Evolutionary conservation across 2,113 vertebrate genomes (phyloP), one percentile per base, ranked within the genome.

Genomic region (Phrynosoma platyrhinos): DNA sequence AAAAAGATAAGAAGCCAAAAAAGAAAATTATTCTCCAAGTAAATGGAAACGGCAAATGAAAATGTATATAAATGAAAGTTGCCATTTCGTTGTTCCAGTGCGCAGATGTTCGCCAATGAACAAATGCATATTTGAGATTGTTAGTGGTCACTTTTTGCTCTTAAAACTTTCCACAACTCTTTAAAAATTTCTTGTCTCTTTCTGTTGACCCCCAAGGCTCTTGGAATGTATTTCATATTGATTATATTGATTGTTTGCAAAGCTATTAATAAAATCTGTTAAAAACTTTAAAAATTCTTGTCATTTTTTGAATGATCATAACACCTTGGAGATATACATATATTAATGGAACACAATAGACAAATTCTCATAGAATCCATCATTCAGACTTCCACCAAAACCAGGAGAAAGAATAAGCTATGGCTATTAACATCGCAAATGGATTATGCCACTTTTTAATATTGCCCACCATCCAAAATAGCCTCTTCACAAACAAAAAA

Each of bases 1-100:
- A 75, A 83, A 81, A 55, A 58, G 21, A 75, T 52, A 87, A 13
- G 86, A 27, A 47, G 91, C 69, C 84, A 91, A 58, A 42, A 42
- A 53, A 30, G 2, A 77, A 75, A 78, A 66, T 78, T 40, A 77
- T 47, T 85, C 40, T 52, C 18, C 20, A 9, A 58, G 18, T 55
- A 2, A 82, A 58, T 14, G 27, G 40, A 0, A 9, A 8, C 90
- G 71, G 47, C 89, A 92, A 90, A 5, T 18, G 3, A n/a, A 3
- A 21, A 40, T 71, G 40, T 74, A 0, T 0, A 77, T 58, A 16
- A 85, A 74, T 71, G 94, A 91, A 89, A n/a, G 9, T 90, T 69
- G 66, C 12, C 84, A 88, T 2, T 42, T 40, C 78, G 3, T 25
- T 36, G 6, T 58, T 30, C 78, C 14, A 79, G 14, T n/a, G 30